Evolutionary conservation across 2,113 vertebrate species (phyloP).

Genomic region (Pseudorectes ferrugineus): DNA sequence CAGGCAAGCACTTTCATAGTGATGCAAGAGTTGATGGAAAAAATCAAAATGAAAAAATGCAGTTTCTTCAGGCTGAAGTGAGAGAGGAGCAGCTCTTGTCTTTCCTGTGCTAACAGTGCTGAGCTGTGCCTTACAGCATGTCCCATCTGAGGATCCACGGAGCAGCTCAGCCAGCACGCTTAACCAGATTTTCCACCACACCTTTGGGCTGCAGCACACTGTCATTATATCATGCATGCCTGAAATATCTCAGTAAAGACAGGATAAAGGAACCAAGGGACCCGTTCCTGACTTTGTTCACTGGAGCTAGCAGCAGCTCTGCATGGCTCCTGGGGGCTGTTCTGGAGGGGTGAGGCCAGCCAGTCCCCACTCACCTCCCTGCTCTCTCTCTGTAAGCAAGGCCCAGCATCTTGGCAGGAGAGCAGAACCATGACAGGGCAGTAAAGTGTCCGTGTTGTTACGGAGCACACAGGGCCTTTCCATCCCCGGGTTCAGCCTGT

Average conservation of each 20-base stretch:
- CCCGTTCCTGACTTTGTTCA: background rate
- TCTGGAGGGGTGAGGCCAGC: background rate
- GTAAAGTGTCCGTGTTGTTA: fast-evolving
- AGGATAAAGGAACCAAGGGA: background rate
- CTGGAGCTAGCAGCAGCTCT: background rate
- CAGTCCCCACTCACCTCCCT: background rate
- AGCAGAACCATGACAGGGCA: background rate
- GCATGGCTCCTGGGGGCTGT: fast-evolving
- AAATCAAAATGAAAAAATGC: background rate
- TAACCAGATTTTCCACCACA: slow-evolving; percentile 16
- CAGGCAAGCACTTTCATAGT: fast-evolving
- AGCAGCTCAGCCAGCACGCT: background rate
- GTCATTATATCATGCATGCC: background rate
- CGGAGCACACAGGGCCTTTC: background rate
- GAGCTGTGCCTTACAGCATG: background rate
- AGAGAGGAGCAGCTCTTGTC: background rate
- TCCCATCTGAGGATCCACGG: background rate
- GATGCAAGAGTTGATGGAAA: background rate
- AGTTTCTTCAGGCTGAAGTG: background rate
- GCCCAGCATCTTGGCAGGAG: background rate
- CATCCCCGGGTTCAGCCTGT: background rate
- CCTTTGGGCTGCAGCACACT: background rate
- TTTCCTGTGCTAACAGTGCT: background rate
- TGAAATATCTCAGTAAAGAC: background rate
- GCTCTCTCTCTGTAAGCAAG: background rate